A percentile compares a stretch with the other conserved stretches of the same genome.
phyloP scores from a whole-genome alignment of 2,888 invertebrate genomes.

The Tiphia femorata region DNA sequence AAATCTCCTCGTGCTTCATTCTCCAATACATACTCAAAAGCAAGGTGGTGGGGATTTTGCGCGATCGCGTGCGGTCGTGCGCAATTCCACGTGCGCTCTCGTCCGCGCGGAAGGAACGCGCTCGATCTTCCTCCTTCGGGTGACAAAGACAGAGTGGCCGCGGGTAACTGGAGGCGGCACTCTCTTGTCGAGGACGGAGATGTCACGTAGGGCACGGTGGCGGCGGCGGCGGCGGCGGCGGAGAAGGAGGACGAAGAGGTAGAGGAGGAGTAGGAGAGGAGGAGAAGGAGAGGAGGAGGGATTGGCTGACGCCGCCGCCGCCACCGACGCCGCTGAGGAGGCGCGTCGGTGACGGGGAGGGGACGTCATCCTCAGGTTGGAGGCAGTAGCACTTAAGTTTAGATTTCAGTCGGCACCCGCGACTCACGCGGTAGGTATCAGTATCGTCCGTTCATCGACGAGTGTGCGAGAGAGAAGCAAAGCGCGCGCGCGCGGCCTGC shows the following conservation, averaged over 20 bases:
- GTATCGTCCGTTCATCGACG: conserved; percentile 31
- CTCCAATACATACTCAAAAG: too few relatives aligned
- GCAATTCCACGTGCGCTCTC: not conserved
- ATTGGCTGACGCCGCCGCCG: conserved; percentile 22
- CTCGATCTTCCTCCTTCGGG: conserved; percentile 2
- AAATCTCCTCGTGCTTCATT: too few relatives aligned
- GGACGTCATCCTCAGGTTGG: conserved; percentile 64
- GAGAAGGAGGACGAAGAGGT: conserved; percentile 14
- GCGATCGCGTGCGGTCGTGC: not conserved
- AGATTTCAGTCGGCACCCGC: conserved; percentile 65
- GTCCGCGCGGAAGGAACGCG: too few relatives aligned
- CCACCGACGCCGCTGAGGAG: conserved; percentile 14
- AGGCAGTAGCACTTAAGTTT: conserved; percentile 62
- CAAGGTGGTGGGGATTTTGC: too few relatives aligned
- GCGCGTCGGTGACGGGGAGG: conserved; percentile 47
- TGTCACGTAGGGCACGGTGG: conserved; percentile 30
- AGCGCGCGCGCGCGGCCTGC: not conserved
- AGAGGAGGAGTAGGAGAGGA: conserved; percentile 5
- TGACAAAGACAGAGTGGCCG: conserved; percentile 31
- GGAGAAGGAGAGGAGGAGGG: conserved; percentile 16
- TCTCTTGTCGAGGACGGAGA: conserved; percentile 38
- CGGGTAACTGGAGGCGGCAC: conserved; percentile 38
- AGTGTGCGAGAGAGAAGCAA: too few relatives aligned
- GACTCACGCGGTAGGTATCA: conserved; percentile 56
- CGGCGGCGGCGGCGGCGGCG: not conserved